Conservation (phyloP, 2,888 invertebrate genomes). For the Macrosoma leucophasiata region DNA sequence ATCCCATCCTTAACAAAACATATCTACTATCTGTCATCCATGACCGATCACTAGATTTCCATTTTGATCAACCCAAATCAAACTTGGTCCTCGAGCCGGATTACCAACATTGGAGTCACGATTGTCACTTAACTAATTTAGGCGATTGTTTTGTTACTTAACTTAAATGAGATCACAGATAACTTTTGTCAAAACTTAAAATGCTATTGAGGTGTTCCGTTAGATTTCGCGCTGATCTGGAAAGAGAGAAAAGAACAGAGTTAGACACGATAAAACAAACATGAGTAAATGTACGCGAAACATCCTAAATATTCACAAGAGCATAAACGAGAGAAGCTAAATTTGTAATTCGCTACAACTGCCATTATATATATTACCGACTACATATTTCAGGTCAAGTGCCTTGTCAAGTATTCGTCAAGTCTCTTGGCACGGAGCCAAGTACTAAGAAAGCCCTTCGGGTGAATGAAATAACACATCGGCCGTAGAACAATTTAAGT, state of each 20-base stretch:
- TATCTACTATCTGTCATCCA: slow-evolving; percentile 58
- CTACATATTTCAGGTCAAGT: slow-evolving; percentile 62
- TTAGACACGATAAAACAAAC: slow-evolving; percentile 5
- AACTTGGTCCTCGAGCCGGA: slow-evolving; percentile 36
- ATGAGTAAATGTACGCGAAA: background rate
- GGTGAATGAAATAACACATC: slow-evolving; percentile 36
- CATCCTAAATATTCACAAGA: slow-evolving; percentile 5
- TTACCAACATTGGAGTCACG: slow-evolving; percentile 22
- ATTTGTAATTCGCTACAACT: slow-evolving; percentile 26
- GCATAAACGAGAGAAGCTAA: slow-evolving; percentile 15
- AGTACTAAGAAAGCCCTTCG: slow-evolving; percentile 38
- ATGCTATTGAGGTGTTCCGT: slow-evolving; percentile 57
- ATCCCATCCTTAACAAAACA: slow-evolving; percentile 56
- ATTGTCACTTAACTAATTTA: slow-evolving; percentile 42
- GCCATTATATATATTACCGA: slow-evolving; percentile 35
- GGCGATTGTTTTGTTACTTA: slow-evolving; percentile 45
- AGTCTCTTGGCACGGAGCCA: slow-evolving; percentile 55
- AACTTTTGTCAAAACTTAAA: slow-evolving; percentile 67
- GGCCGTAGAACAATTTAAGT: slow-evolving; percentile 40
- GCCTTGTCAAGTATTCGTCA: slow-evolving; percentile 56
- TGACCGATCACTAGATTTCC: slow-evolving; percentile 49
- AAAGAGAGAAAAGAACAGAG: slow-evolving; percentile 38
- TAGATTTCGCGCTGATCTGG: slow-evolving; percentile 53
- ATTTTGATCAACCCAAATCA: slow-evolving; percentile 37
- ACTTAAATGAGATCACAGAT: slow-evolving; percentile 71